A percentile compares a stretch with the other conserved stretches of the same genome.
phyloP scores from a whole-genome alignment of 2,113 vertebrate genomes.

The Forbesichthys papilliferus region DNA sequence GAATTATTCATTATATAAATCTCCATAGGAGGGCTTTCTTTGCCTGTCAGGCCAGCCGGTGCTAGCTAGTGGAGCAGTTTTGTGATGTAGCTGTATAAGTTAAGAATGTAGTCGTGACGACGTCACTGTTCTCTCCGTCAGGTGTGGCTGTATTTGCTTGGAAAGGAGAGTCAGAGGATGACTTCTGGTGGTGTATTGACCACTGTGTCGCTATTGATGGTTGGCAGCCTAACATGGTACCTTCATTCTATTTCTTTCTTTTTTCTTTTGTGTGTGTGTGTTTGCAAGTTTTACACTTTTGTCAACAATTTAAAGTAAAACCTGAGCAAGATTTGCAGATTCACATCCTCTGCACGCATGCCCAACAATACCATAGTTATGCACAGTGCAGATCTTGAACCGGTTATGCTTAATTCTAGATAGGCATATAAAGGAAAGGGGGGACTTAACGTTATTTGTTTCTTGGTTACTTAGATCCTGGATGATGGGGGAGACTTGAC shows the following conservation, averaged over 20 bases:
- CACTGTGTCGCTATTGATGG: slow-evolving; percentile 89
- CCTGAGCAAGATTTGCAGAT: too few species aligned
- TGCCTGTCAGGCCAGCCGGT: slow-evolving; percentile 9
- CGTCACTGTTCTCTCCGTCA: slow-evolving; percentile 51
- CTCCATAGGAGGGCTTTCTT: slow-evolving; percentile 14
- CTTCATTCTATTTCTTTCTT: neutral
- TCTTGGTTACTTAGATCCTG: slow-evolving; percentile 81
- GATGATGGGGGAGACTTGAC: slow-evolving; percentile 99
- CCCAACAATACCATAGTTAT: too few species aligned
- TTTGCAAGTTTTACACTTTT: neutral
- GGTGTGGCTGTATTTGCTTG: slow-evolving; percentile 96
- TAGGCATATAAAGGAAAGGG: too few species aligned
- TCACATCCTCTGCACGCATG: too few species aligned
- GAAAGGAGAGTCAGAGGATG: slow-evolving; percentile 99
- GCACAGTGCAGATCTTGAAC: too few species aligned
- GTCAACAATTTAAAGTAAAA: too few species aligned
- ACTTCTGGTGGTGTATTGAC: slow-evolving; percentile 99
- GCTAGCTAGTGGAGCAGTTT: neutral
- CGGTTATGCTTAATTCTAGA: too few species aligned
- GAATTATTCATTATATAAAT: slow-evolving; percentile 31
- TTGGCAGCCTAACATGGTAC: slow-evolving; percentile 98
- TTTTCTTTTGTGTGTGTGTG: neutral
- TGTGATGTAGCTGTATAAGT: too few species aligned
- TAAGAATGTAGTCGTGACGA: neutral
- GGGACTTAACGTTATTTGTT: neutral